phyloP scores from a whole-genome alignment of 2,888 invertebrate genomes.

The Archaeoteleia sp. region DNA sequence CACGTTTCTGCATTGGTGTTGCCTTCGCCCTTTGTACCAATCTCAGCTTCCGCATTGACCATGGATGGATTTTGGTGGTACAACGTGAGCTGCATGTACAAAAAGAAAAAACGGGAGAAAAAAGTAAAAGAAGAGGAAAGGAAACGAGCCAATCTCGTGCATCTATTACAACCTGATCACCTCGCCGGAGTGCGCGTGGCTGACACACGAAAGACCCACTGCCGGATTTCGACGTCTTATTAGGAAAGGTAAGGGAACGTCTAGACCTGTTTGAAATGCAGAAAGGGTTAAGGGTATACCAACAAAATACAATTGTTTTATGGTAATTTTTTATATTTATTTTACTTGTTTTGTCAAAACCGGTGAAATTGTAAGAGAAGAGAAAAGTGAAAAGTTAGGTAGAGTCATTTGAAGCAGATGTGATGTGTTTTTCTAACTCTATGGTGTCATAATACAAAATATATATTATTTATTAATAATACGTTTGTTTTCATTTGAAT shows the following conservation, averaged over 20 bases:
- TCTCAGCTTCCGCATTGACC: conserved; percentile 60
- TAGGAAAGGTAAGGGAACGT: conserved; percentile 58
- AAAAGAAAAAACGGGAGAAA: conserved; percentile 33
- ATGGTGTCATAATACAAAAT: too few relatives aligned
- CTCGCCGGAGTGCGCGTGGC: conserved; percentile 70
- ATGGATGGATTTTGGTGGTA: conserved; percentile 49
- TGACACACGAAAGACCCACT: conserved; percentile 71
- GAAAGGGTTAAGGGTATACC: too few relatives aligned
- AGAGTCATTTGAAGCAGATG: too few relatives aligned
- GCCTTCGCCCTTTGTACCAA: conserved; percentile 59
- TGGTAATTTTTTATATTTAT: too few relatives aligned
- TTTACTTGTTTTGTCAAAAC: too few relatives aligned
- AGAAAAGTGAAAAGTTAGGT: too few relatives aligned
- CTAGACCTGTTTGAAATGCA: conserved; percentile 30
- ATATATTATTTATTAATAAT: too few relatives aligned
- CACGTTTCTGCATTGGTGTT: conserved; percentile 74
- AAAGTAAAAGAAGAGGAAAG: conserved; percentile 54
- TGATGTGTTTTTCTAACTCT: too few relatives aligned
- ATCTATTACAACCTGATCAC: conserved; percentile 72
- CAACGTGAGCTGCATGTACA: conserved; percentile 43
- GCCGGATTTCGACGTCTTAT: conserved; percentile 66
- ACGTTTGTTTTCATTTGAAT: too few relatives aligned
- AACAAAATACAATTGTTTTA: too few relatives aligned
- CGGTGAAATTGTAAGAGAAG: too few relatives aligned
- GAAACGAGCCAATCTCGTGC: conserved; percentile 69